Base-by-base conservation (phyloP, 2,113 vertebrate species). In the Microtus richardsoni region DNA sequence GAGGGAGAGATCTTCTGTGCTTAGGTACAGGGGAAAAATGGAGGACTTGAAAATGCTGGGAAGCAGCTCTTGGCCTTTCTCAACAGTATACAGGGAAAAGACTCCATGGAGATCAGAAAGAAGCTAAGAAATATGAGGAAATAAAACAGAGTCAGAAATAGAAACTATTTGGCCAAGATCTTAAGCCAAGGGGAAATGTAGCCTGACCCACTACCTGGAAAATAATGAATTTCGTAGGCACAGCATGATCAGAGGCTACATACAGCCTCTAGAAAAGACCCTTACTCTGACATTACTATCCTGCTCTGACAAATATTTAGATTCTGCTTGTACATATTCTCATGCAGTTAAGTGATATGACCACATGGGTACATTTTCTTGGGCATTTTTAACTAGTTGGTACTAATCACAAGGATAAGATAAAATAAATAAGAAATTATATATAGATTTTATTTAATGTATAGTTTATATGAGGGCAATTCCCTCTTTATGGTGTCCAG, bases 401-500 rank as follows among this genome's bases (percentile, higher is more conserved):
- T 92, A 16, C n/a, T 62, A 39, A 36, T 85, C 60, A 75, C 5
- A 24, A 66, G 66, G 60, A 30, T 2, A 28, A 60, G 17, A 47
- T 22, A n/a, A 88, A 39, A 54, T 54, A 54, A 85, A 64, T 22
- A 6, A 64, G 88, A 80, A 91, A 92, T 4, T 36, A 4, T 9
- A 44, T 17, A 26, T 8, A 74, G 30, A 39, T 92, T 73, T 88
- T 66, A 77, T 60, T 88, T 73, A 36, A 62, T 33, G 7, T 41
- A 74, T 54, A 70, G n/a, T 73, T 80, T 77, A 66, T 4, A 62
- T 49, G n/a, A 36, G 10, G 30, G 1, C 71, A 41, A 73, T 39
- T 73, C 14, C 58, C 1, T 14, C 19, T 36, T 66, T 62, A 5
- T 8, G 36, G 30, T 5, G 2, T 26, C 12, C 0, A 33, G 39